Evolutionary conservation across 2,888 invertebrate genomes (phyloP).

Genomic region (Theristus sp.): DNA sequence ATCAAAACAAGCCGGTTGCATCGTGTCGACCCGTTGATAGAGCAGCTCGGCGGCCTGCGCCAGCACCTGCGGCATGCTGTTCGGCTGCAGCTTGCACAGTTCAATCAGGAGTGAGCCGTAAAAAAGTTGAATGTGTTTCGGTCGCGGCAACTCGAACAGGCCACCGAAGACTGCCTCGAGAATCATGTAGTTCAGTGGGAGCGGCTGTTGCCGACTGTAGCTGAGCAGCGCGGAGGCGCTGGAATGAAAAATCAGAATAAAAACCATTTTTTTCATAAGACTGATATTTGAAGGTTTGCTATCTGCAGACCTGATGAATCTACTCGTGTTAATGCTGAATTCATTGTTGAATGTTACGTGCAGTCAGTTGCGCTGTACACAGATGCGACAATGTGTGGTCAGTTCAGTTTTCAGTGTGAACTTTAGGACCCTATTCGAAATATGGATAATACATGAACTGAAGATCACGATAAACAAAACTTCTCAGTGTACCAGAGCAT

Average conservation of each 20-base stretch:
- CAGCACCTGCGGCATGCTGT: slow-evolving; percentile 81
- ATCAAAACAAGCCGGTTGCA: slow-evolving; percentile 92
- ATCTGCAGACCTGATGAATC: no score
- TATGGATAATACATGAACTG: no score
- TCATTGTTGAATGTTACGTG: no score
- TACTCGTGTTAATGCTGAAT: no score
- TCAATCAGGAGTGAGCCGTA: slow-evolving; percentile 90
- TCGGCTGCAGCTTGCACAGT: slow-evolving; percentile 83
- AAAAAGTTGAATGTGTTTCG: slow-evolving; percentile 69
- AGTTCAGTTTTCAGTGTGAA: no score
- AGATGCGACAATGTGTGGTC: no score
- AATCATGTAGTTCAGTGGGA: slow-evolving; percentile 91
- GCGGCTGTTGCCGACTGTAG: slow-evolving; percentile 62
- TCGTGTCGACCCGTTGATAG: slow-evolving; percentile 80
- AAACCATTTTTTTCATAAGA: no score
- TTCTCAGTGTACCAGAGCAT: no score
- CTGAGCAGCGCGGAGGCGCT: slow-evolving; percentile 70
- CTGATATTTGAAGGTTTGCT: no score
- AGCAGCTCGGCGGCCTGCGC: slow-evolving; percentile 94
- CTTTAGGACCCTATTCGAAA: no score
- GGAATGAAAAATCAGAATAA: slow-evolving; percentile 13
- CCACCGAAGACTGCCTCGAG: slow-evolving; percentile 82
- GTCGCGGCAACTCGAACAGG: slow-evolving; percentile 71
- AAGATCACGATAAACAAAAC: no score
- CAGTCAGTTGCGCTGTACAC: no score